phyloP scores from a whole-genome alignment of 2,797 vertebrate species.

The Girardinus metallicus region DNA sequence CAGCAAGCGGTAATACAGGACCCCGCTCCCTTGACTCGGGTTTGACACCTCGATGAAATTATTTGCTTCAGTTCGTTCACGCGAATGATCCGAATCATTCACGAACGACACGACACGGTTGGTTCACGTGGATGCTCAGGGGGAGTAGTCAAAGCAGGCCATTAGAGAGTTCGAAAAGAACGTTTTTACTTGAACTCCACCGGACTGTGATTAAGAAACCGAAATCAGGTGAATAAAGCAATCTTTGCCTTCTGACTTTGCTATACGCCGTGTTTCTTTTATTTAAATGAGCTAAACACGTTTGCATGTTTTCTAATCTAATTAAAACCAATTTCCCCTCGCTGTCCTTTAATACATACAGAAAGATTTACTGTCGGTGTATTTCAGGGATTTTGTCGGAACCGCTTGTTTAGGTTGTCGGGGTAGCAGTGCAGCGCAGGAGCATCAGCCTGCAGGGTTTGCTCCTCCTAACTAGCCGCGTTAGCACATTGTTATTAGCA shows the following conservation, averaged over 20 bases:
- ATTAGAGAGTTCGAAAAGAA: background rate
- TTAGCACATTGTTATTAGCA: conserved; percentile 39
- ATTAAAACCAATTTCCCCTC: conserved; percentile 22
- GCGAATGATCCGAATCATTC: no score
- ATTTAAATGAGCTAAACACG: conserved; percentile 58
- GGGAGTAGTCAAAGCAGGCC: background rate
- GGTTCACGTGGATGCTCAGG: background rate
- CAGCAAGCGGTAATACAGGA: no score
- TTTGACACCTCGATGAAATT: no score
- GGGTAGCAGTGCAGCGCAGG: background rate
- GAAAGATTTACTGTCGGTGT: background rate
- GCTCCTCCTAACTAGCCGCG: conserved; percentile 30
- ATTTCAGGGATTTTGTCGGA: background rate
- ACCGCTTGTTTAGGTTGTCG: background rate
- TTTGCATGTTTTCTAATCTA: conserved; percentile 65
- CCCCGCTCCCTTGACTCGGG: no score
- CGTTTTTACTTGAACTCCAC: conserved; percentile 1
- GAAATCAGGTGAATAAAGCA: conserved; percentile 55
- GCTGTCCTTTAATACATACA: conserved; percentile 14
- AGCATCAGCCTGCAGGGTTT: background rate
- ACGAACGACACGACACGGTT: background rate
- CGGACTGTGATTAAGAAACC: conserved; percentile 30
- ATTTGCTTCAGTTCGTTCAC: no score
- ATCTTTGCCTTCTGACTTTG: background rate
- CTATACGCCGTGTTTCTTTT: conserved; percentile 24